Base-by-base conservation (phyloP, 2,113 vertebrate genomes). In the Rhinolophus sinicus region DNA sequence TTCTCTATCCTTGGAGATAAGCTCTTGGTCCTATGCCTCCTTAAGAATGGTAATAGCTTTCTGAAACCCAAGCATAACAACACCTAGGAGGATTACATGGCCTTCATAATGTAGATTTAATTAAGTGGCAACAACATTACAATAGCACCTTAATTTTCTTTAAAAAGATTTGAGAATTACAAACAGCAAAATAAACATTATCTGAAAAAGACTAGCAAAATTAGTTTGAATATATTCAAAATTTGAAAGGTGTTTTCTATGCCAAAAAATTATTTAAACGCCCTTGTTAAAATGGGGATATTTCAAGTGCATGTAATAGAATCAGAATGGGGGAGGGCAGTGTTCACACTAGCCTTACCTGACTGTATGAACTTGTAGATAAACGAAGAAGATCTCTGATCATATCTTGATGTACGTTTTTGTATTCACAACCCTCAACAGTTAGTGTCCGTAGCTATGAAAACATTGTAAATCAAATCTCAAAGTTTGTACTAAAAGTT, bases 311-410 rank as follows among this genome's bases (percentile, higher is more conserved):
- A 54, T 35, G 21, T 19, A 72, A 52, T 14, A 88, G 62, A 80
- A 72, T 14, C 60, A 72, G 14, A 30, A 22, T 16, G 6, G 3
- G 9, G 1, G 4, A 60, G 1, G 6, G 21, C 12, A 38, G 16
- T 75, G 15, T 58, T 9, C 62, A n/a, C 16, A 65, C 21, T 69
- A 54, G 60, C 12, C 94, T 98, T 98, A 99, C 99, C 98, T 99
- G 99, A 97, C 99, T 99, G 73, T 99, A 99, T 1, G 99, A 99
- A 98, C 99, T 99, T 30, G 99, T 99, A 47, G 99, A 99, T 95
- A 99, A 98, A 69, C 99, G 99, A 64, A 99, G 95, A 82, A 99
- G 99, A 97, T 99, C 99, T 97, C 98, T 99, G 97, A 99, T 99
- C 98, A 99, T 98, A 90, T 99, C 98, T 95, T 99, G 99, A 96